A percentile compares a stretch with the other conserved stretches of the same genome.
Conservation (phyloP, 2,888 invertebrate species). For the Amblyjoppa fuscipennis region DNA sequence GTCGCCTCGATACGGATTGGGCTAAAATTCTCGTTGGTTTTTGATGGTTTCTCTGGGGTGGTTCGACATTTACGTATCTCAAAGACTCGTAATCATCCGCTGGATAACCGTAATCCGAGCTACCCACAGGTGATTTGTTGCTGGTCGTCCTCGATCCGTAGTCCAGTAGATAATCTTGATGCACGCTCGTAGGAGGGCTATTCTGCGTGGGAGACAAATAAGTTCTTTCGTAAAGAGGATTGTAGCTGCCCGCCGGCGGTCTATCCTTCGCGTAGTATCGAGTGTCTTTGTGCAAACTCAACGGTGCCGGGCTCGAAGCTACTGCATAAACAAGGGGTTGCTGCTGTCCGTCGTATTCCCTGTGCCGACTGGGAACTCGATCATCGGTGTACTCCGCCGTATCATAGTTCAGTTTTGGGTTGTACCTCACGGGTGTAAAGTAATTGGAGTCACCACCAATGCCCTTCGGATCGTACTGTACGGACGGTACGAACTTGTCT, state of each 20-base stretch:
- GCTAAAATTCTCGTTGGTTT: conserved; percentile 62
- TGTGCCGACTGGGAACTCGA: conserved; percentile 33
- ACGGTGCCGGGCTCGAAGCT: conserved; percentile 60
- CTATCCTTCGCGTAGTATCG: conserved; percentile 72
- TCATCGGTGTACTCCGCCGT: conserved; percentile 63
- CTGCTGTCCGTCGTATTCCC: conserved; percentile 48
- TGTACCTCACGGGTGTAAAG: conserved; percentile 80
- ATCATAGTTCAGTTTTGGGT: conserved; percentile 73
- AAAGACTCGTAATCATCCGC: conserved; percentile 74
- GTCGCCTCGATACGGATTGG: conserved; percentile 48
- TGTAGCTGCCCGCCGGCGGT: conserved; percentile 74
- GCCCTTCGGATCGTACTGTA: conserved; percentile 82
- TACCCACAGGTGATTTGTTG: conserved; percentile 50
- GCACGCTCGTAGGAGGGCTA: conserved; percentile 46
- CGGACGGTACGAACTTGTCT: conserved; percentile 81
- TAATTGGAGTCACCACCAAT: conserved; percentile 76
- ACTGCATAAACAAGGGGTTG: conserved; percentile 59
- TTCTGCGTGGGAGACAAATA: conserved; percentile 67
- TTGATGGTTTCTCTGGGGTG: conserved; percentile 46
- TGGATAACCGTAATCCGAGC: conserved; percentile 67
- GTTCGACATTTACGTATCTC: conserved; percentile 74
- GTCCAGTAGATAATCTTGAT: conserved; percentile 74
- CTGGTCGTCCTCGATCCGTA: conserved; percentile 66
- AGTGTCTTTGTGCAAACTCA: conserved; percentile 66
- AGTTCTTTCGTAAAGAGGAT: conserved; percentile 69